Evolutionary conservation across 2,113 vertebrate species (phyloP), one percentile per base, ranked within the genome.

Genomic region (Cryptomyrus ogoouensis): DNA sequence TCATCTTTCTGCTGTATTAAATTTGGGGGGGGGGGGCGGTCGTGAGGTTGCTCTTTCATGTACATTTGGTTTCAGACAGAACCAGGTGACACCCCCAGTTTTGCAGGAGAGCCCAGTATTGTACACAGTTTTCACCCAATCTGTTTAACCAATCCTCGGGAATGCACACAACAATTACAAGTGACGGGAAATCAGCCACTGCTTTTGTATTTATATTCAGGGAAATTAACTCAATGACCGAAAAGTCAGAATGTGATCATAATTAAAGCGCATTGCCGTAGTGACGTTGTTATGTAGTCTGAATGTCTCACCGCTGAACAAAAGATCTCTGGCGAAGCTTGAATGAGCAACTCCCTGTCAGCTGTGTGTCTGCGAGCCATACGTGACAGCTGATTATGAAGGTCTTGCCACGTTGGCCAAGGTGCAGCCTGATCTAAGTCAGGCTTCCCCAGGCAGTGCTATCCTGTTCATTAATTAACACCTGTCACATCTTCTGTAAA

Each of bases 401-500:
- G 10, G 12, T 7, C 88, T 21, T 24, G 42, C 46, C 6, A 8
- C 17, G 4, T 1, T 13, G 13, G 87, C 9, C 19, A 24, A 70
- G 42, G 24, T n/a, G 66, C 46, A 35, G 17, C n/a, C 49, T 52
- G 42, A 44, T 52, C 27, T 44, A n/a, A 31, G n/a, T 27, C 21
- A 56, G 50, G 19, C 19, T 5, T 8, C 39, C 47, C 2, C 13
- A 80, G 77, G 70, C 13, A 15, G 4, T 35, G 46, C 66, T 89
- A n/a, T 35, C 52, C 15, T 44, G 39, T 24, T 89, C 21, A 46
- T 44, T 58, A 80, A 39, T n/a, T 52, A 89, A 80, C 13, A 89
- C 15, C 9, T n/a, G 88, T 15, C 53, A 58, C 39, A 58, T 70
- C 39, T 62, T 52, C 88, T 77, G 83, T 93, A 89, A 92, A 89